Conservation (phyloP, 2,113 vertebrate species). For the Megalops atlanticus region DNA sequence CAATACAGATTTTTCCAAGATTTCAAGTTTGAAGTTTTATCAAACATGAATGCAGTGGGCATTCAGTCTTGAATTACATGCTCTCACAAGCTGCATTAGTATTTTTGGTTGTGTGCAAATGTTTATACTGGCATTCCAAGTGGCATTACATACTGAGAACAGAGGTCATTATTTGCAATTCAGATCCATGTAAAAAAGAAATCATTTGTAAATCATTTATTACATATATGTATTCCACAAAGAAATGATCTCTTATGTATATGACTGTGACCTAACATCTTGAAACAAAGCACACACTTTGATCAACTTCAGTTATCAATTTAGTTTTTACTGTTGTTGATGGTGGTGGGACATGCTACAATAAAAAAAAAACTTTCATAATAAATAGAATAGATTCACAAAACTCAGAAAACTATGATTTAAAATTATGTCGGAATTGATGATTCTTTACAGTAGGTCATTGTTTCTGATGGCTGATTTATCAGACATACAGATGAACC, state of each 20-base stretch:
- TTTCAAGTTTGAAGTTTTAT: conserved; percentile 36
- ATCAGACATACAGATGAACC: no score
- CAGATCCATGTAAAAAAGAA: conserved; percentile 46
- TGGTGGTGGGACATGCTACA: neutral
- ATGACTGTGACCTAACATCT: neutral
- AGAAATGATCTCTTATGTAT: conserved; percentile 8
- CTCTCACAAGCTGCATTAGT: conserved; percentile 55
- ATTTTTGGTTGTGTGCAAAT: conserved; percentile 35
- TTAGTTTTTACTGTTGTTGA: neutral
- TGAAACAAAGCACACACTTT: neutral
- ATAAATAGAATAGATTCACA: no score
- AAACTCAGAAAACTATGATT: no score
- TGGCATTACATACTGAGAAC: conserved; percentile 45
- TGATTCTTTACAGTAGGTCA: no score
- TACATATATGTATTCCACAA: neutral
- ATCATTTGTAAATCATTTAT: neutral
- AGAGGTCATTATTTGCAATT: conserved; percentile 48
- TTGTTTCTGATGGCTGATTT: no score
- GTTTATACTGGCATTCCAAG: conserved; percentile 36
- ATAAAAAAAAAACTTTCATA: no score
- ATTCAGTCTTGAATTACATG: conserved; percentile 57
- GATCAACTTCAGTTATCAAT: no score
- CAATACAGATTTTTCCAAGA: conserved; percentile 25
- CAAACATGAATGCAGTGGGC: conserved; percentile 48
- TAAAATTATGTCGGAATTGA: no score